Conservation (phyloP, 2,888 invertebrate species). For the Empis stercorea region DNA sequence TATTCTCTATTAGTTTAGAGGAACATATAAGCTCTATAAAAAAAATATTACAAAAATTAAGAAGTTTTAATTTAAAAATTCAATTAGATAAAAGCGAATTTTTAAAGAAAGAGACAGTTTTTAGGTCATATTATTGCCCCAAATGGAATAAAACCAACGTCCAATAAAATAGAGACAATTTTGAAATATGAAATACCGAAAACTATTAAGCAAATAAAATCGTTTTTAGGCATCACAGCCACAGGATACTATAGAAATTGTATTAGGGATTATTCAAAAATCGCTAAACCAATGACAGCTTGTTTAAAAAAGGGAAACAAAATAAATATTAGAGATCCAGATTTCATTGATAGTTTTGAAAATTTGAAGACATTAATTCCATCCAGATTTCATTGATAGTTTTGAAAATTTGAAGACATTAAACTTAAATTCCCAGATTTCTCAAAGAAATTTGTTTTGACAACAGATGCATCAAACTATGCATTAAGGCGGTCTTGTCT, state of each 20-base stretch:
- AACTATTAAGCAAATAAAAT: constrained; percentile 17
- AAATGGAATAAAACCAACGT: constrained; percentile 20
- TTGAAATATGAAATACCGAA: constrained; percentile 16
- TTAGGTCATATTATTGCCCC: constrained; percentile 22
- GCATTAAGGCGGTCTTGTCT: too few relatives aligned
- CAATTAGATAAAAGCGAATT: too few relatives aligned
- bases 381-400: constrained; percentile 1
- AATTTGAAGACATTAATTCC: constrained; percentile 1
- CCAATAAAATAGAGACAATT: constrained; percentile 19
- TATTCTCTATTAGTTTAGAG: constrained; percentile 17
- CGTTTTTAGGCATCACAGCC: too few relatives aligned
- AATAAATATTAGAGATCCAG: background rate
- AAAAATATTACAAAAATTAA: constrained; percentile 15
- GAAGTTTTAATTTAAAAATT: too few relatives aligned
- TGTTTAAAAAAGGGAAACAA: background rate
- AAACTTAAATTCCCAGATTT: constrained; percentile 26
- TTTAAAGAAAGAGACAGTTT: too few relatives aligned
- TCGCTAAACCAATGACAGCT: constrained; percentile 2
- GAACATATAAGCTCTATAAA: constrained; percentile 17
- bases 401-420: constrained; percentile 14
- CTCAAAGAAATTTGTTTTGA: constrained; percentile 16
- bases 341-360: background rate
- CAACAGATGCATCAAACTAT: constrained; percentile 19
- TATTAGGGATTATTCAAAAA: constrained; percentile 9
- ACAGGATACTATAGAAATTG: too few relatives aligned